phyloP scores from a whole-genome alignment of 1,140 invertebrate genomes.

The Drosophila parabipectinata region DNA sequence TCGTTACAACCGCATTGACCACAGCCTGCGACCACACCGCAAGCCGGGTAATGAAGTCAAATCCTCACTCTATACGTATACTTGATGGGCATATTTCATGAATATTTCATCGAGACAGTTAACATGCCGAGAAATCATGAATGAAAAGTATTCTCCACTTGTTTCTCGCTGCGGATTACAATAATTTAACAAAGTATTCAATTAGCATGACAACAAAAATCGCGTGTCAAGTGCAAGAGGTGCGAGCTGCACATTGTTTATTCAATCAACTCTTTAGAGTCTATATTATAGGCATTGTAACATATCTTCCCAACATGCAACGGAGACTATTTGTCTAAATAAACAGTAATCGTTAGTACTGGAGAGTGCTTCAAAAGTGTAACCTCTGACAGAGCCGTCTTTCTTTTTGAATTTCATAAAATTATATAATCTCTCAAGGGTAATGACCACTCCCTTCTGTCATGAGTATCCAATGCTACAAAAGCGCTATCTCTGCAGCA shows the following conservation, averaged over 20 bases:
- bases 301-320: conserved; percentile 20
- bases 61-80: conserved; percentile 31
- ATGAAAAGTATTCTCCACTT: conserved; percentile 31
- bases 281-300: conserved; percentile 4
- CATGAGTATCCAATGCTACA: conserved; percentile 10
- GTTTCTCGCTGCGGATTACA: conserved; percentile 43
- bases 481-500: conserved; percentile 16
- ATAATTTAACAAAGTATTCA: conserved; percentile 73
- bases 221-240: conserved; percentile 57
- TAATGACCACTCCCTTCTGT: conserved; percentile 10
- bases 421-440: conserved; percentile 10
- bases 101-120: conserved; percentile 40
- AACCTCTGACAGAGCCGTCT: not conserved
- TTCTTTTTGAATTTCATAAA: not conserved
- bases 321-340: not conserved
- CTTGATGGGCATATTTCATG: conserved; percentile 36
- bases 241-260: conserved; percentile 31
- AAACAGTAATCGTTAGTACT: not conserved
- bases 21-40: conserved; percentile 40
- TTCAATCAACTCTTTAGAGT: conserved; percentile 1
- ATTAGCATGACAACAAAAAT: conserved; percentile 59
- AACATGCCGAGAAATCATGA: conserved; percentile 18
- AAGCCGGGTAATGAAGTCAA: conserved; percentile 57
- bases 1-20: conserved; percentile 31
- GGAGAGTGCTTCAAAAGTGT: not conserved